Percentiles rank a stretch among this genome's conserved stretches.
Conservation (phyloP, 2,888 invertebrate genomes). For the Timema podura region DNA sequence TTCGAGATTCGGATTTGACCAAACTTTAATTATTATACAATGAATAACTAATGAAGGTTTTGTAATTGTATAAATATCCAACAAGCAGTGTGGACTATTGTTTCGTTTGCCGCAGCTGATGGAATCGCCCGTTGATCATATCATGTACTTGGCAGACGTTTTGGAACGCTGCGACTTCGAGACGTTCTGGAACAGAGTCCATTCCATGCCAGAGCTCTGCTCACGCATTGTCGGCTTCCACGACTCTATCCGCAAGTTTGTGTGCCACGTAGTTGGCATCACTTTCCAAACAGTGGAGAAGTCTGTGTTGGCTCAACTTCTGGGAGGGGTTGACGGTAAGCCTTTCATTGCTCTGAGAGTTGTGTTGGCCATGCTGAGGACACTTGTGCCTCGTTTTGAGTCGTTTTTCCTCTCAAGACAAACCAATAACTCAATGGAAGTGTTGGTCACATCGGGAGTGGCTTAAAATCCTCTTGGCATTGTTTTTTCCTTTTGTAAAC, state of each 20-base stretch:
- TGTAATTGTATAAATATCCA: too few species aligned
- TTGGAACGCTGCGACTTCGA: slow-evolving; percentile 92
- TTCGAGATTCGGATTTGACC: too few species aligned
- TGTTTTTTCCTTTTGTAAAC: too few species aligned
- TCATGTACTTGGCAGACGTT: slow-evolving; percentile 84
- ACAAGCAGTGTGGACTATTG: too few species aligned
- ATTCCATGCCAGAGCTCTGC: slow-evolving; percentile 70
- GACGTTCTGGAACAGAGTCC: slow-evolving; percentile 80
- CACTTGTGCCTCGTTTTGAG: too few species aligned
- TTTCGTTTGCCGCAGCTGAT: slow-evolving; percentile 57
- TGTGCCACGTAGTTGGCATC: slow-evolving; percentile 94
- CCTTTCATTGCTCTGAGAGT: slow-evolving; percentile 29
- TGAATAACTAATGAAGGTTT: too few species aligned
- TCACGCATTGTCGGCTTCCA: slow-evolving; percentile 83
- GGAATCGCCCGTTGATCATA: slow-evolving; percentile 80
- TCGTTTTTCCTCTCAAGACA: too few species aligned
- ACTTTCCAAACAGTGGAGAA: slow-evolving; percentile 94
- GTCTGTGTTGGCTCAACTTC: slow-evolving; percentile 70
- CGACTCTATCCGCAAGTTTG: slow-evolving; percentile 93
- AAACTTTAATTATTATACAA: too few species aligned
- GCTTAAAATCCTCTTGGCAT: too few species aligned
- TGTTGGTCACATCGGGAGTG: too few species aligned
- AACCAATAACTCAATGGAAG: too few species aligned
- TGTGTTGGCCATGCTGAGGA: slow-evolving; percentile 15
- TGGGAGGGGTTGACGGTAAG: slow-evolving; percentile 86